Percentiles rank a stretch among this genome's conserved stretches.
Evolutionary conservation across 2,113 vertebrate genomes (phyloP).

Genomic region (Heterotis niloticus): DNA sequence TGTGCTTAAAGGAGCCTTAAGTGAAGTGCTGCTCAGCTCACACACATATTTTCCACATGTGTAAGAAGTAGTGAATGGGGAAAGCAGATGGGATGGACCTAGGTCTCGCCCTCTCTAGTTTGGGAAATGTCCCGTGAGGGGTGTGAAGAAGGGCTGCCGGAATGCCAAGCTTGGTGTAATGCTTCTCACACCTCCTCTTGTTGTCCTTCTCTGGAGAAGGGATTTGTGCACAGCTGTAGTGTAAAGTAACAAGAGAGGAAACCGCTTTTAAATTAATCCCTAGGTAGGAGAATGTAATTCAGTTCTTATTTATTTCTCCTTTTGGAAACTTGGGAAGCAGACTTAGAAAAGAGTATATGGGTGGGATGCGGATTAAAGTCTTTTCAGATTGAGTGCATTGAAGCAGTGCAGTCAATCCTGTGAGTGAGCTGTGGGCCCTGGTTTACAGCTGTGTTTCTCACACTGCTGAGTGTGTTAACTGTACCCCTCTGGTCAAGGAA

Average conservation of each 20-base stretch:
- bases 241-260: constrained; percentile 65
- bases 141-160: constrained; percentile 38
- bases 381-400: constrained; percentile 59
- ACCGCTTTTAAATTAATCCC: constrained; percentile 68
- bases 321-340: constrained; percentile 32
- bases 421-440: constrained; percentile 8
- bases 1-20: constrained; percentile 58
- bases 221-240: constrained; percentile 68
- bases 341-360: constrained; percentile 55
- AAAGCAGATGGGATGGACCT: constrained; percentile 59
- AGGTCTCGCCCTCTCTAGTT: constrained; percentile 58
- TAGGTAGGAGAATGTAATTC: constrained; percentile 59
- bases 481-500: too few relatives aligned
- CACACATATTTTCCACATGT: constrained; percentile 69
- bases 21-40: constrained; percentile 63
- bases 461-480: too few relatives aligned
- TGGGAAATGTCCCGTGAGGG: constrained; percentile 60
- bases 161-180: constrained; percentile 37
- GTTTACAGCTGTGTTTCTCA: neutral
- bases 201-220: constrained; percentile 53
- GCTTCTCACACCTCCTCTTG: constrained; percentile 25
- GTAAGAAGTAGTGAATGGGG: constrained; percentile 65
- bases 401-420: constrained; percentile 40
- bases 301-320: constrained; percentile 54
- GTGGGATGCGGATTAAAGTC: constrained; percentile 49